Conservation (phyloP, 1,140 invertebrate species). For the Antheraea mylitta region DNA sequence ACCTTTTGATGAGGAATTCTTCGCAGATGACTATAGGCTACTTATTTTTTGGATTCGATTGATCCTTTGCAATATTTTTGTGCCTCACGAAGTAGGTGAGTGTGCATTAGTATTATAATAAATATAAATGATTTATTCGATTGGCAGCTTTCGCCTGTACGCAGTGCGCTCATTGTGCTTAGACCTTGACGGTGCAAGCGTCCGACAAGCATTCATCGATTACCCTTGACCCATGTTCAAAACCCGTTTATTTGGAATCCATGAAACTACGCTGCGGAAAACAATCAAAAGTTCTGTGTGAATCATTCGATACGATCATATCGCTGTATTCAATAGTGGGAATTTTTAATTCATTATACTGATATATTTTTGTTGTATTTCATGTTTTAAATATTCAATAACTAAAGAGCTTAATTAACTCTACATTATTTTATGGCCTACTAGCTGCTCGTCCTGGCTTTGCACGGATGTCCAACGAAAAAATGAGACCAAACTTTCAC, state of each 20-base stretch:
- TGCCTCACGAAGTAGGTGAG: too few relatives aligned
- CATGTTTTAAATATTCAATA: background rate
- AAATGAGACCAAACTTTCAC: too few relatives aligned
- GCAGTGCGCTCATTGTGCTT: background rate
- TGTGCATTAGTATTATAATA: too few relatives aligned
- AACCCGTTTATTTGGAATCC: background rate
- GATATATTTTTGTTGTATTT: background rate
- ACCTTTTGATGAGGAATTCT: too few relatives aligned
- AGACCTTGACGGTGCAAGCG: background rate
- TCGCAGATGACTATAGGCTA: too few relatives aligned
- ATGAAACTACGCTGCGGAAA: background rate
- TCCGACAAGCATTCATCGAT: background rate
- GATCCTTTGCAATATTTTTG: too few relatives aligned
- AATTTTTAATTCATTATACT: background rate
- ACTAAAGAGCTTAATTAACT: background rate
- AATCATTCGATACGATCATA: background rate
- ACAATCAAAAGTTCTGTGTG: background rate
- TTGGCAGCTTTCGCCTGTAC: background rate
- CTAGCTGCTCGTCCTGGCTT: too few relatives aligned
- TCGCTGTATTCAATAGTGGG: background rate
- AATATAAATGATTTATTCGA: background rate
- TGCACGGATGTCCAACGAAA: too few relatives aligned
- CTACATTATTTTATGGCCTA: background rate
- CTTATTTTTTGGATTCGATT: too few relatives aligned
- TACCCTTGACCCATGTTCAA: background rate